Base-by-base conservation (phyloP, 2,113 vertebrate species). In the Notiomystis cincta region DNA sequence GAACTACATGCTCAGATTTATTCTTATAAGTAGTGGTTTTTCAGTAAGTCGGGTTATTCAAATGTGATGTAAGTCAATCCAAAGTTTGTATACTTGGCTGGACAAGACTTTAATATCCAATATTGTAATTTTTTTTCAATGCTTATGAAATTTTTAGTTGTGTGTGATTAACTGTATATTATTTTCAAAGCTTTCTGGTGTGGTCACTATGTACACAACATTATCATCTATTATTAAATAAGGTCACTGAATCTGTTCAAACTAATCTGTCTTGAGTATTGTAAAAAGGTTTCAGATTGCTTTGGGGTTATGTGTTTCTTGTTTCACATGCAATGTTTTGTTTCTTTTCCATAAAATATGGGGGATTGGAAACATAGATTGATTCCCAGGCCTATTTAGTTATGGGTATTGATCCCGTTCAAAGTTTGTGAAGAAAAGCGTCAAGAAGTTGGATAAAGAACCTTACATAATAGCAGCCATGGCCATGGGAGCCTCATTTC, bases 331-430 rank as follows among this genome's bases (percentile, higher is more conserved):
- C 78, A 84, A 40, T 82, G 76, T 48, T 73, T 93, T 93, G 15
- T 94, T 90, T 82, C 3, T 93, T 80, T 87, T 94, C 78, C 40
- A 19, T 93, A 87, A 97, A 95, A 96, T 85, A 79, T 15, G 14
- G 40, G 38, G 86, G 31, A 96, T 70, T 88, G 79, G 80, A 85
- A 97, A 66, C 65, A 82, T 53, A 92, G 69, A 95, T 97, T 97
- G 97, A 97, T 98, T 97, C 97, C 95, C 90, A 96, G 91, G 88
- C 96, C 91, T 89, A 3, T 95, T 97, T 97, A 95, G 57, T 95
- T 97, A 96, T 88, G 87, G 7, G 4, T 97, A 97, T 97, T 95
- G 97, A 97, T 96, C 88, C 89, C 60, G 76, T 95, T 71, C 19
- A 65, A 97, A 89, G 22, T 88, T 91, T 97, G 93, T 93, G 75